These are phyloP conservation scores for Accipiter cooperii DNA, from an alignment of 2,113 vertebrate genomes.

Conservation along the genomic window DNA sequence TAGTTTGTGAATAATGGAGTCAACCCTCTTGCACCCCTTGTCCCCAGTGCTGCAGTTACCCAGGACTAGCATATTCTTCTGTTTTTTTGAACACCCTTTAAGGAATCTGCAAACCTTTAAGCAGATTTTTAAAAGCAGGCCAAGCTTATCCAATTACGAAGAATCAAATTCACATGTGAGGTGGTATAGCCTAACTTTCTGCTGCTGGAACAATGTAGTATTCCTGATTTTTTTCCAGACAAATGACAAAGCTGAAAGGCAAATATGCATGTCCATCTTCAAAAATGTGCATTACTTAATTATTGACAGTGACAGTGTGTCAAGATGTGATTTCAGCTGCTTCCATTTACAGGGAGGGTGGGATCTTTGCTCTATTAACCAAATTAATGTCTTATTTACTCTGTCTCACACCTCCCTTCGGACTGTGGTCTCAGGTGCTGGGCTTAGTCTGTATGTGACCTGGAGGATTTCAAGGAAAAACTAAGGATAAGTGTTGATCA, in stretches of 20 bases:
- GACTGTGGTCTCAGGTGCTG: neutral
- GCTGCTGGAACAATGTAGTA: neutral
- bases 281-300: neutral
- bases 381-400: neutral
- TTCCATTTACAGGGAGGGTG: neutral
- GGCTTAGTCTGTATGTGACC: neutral
- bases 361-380: neutral
- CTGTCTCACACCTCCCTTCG: neutral
- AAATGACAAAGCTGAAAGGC: neutral
- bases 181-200: neutral
- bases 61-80: neutral
- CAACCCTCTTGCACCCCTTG: neutral
- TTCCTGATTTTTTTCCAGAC: neutral
- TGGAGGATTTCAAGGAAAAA: neutral
- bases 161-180: neutral
- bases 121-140: neutral
- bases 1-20: neutral
- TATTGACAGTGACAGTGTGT: neutral
- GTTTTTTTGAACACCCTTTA: neutral
- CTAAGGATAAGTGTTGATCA: neutral
- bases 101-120: neutral
- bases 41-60: neutral
- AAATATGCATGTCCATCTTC: neutral
- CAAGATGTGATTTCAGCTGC: neutral
- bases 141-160: neutral